These are phyloP conservation scores for Stegastes partitus DNA, from an alignment of 2,113 vertebrate genomes.

Conservation along the genomic window DNA sequence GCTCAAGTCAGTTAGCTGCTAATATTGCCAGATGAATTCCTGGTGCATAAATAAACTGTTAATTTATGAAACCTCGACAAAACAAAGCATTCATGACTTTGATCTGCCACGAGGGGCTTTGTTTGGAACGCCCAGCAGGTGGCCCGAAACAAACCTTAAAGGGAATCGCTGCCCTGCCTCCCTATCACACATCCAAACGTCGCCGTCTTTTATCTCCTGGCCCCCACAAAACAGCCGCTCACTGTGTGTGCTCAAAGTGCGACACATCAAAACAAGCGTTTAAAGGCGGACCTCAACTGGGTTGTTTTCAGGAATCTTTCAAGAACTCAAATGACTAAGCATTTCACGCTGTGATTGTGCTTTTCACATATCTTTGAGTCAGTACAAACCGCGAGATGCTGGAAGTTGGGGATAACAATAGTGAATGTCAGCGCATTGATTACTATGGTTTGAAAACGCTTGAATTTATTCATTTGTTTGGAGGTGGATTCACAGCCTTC, in stretches of 20 bases:
- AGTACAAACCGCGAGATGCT: background rate
- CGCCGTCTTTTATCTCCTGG: constrained; percentile 48
- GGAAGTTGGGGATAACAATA: constrained; percentile 18
- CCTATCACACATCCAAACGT: constrained; percentile 49
- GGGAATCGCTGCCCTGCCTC: constrained; percentile 15
- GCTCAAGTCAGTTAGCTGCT: constrained; percentile 33
- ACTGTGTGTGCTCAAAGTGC: constrained; percentile 17
- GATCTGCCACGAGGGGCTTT: constrained; percentile 56
- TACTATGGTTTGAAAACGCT: background rate
- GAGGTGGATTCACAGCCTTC: background rate
- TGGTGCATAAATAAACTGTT: constrained; percentile 26
- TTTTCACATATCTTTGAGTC: constrained; percentile 10
- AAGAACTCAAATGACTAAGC: constrained; percentile 37
- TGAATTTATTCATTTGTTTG: background rate
- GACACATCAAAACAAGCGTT: constrained; percentile 49
- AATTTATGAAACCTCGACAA: constrained; percentile 50
- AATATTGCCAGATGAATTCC: constrained; percentile 31
- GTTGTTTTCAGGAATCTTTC: constrained; percentile 33
- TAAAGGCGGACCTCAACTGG: constrained; percentile 5
- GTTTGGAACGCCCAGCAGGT: constrained; percentile 64
- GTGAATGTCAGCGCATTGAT: constrained; percentile 27
- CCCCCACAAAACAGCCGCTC: constrained; percentile 55
- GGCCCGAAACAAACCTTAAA: constrained; percentile 63
- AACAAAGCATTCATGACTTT: constrained; percentile 55
- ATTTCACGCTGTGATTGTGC: constrained; percentile 22